These are phyloP conservation scores for Latrodectus elegans DNA, from an alignment of 2,888 invertebrate genomes.

Conservation along the genomic window DNA sequence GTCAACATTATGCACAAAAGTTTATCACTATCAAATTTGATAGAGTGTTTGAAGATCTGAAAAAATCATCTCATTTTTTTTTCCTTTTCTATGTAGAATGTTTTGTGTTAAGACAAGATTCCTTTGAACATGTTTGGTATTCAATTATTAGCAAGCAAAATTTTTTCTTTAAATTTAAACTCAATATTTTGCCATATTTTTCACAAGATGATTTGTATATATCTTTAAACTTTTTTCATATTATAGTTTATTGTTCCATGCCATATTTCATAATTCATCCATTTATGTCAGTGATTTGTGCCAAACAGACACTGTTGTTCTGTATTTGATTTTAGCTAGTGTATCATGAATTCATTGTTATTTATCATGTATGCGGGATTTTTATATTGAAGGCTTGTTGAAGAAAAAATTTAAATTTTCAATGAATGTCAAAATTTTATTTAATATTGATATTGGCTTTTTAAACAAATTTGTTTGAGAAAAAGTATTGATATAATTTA, in stretches of 20 bases:
- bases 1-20: not conserved
- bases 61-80: not conserved
- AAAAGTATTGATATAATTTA: too few relatives aligned
- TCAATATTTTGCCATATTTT: not conserved
- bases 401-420: not conserved
- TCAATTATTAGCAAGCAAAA: too few relatives aligned
- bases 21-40: not conserved
- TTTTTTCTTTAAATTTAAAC: not conserved
- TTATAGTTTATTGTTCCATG: not conserved
- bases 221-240: not conserved
- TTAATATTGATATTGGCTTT: not conserved
- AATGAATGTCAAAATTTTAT: not conserved
- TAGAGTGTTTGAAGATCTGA: not conserved
- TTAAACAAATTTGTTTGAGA: not conserved
- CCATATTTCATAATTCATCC: constrained; percentile 28
- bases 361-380: constrained; percentile 45
- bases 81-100: not conserved
- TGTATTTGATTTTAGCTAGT: constrained; percentile 24
- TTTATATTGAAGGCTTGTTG: not conserved
- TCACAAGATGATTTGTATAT: not conserved
- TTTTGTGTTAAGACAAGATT: not conserved
- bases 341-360: constrained; percentile 31
- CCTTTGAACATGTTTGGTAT: not conserved
- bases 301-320: constrained; percentile 51
- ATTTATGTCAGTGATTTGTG: constrained; percentile 48